phyloP scores from a whole-genome alignment of 2,113 vertebrate species.

The Brachionichthys hirsutus region DNA sequence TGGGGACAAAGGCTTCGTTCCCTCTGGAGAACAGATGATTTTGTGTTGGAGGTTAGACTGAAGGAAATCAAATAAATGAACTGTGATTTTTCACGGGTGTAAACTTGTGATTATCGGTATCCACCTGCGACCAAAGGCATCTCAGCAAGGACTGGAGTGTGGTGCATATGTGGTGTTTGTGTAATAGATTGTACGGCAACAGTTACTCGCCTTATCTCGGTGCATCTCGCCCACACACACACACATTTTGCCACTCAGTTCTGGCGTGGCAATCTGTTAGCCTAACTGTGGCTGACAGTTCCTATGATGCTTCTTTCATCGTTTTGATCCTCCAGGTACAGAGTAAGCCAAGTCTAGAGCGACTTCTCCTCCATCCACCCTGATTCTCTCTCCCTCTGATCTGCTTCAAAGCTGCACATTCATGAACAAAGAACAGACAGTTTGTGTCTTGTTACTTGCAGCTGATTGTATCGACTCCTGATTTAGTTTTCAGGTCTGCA shows the following conservation, averaged over 20 bases:
- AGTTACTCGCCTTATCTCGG: no score
- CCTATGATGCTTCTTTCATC: slow-evolving; percentile 53
- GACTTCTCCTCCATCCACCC: slow-evolving; percentile 41
- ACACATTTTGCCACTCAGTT: slow-evolving; percentile 51
- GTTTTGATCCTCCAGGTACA: slow-evolving; percentile 67
- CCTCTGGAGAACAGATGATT: no score
- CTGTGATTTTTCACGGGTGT: neutral
- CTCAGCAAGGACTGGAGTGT: no score
- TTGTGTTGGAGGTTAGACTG: no score
- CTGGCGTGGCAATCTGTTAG: slow-evolving; percentile 55
- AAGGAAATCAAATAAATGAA: no score
- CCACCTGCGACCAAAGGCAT: neutral
- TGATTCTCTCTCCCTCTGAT: slow-evolving; percentile 54
- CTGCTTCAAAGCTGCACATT: slow-evolving; percentile 33
- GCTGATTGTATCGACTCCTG: slow-evolving; percentile 4
- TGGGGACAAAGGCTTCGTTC: no score
- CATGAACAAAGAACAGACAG: slow-evolving; percentile 2
- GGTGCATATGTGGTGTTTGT: neutral
- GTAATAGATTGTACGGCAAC: no score
- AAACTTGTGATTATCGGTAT: slow-evolving; percentile 2
- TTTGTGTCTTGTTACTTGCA: neutral
- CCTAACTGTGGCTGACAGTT: slow-evolving; percentile 56
- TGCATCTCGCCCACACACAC: neutral
- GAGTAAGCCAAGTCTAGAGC: slow-evolving; percentile 53
- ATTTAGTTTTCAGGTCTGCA: neutral